Base-by-base conservation (phyloP, 2,888 invertebrate genomes). In the Tipula helvola region DNA sequence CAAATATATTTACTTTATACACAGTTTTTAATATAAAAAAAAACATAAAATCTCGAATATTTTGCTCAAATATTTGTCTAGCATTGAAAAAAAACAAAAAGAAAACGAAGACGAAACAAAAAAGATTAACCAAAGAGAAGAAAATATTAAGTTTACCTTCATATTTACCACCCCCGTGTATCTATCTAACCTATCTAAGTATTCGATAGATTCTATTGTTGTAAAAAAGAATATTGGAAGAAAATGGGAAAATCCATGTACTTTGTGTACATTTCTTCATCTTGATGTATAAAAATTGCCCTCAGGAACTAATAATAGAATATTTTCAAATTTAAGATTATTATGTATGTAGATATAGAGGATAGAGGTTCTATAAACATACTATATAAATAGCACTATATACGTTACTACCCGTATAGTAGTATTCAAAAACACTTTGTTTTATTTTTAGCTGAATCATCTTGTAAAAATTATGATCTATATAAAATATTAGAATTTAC, bases 1-100 rank as follows among this genome's bases (percentile, higher is more conserved):
- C 71, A 71, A 71, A 71, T 71, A 71, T 71, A 71, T 71, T 28
- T 71, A 71, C 71, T 71, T 71, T 71, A 71, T 28, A 71, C 10
- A 71, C 71, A 71, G 71, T 71, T 71, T 71, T 71, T 71, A 71
- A 71, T 71, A 71, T 71, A 71, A 71, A 71, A 71, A 71, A 71
- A 71, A 28, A 71, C 71, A 71, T 71, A 71, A 71, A 71, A 71
- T 71, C 71, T 71, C 71, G 71, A 71, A 71, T 71, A 71, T 71
- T 71, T 71, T 71, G 28, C 18, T 71, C 28, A 71, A 71, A 71
- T 71, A 71, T 71, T 71, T 71, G 71, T 71, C 71, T 71, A 71
- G 28, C 71, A 71, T 71, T 71, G 71, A 28, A 71, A 28, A 71
- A 28, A 71, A 28, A 71, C 7, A 71, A 71, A 18, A 52, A n/a